Base-by-base conservation (phyloP, 2,797 vertebrate genomes). In the Thalassophryne amazonica region DNA sequence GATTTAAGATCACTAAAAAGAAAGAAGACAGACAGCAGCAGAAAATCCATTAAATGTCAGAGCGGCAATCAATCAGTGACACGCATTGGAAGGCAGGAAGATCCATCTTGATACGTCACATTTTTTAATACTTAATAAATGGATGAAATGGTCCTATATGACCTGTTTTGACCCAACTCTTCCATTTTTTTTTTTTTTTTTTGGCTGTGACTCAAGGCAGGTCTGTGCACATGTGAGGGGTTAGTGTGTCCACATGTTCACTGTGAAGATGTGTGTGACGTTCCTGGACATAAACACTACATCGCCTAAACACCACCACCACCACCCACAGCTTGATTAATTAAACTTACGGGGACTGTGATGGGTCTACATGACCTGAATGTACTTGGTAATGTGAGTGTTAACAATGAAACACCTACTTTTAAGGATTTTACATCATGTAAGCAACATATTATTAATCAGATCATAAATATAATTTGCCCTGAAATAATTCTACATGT, bases 351-450 rank as follows among this genome's bases (percentile, higher is more conserved):
- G 1, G 29, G 47, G 34, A 13, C 28, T 5, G 5, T 60, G 58
- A 70, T 66, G 66, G 21, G 20, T 19, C 43, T 45, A 58, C 49
- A 51, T 46, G 69, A 50, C 21, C 46, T 61, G 42, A 42, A 68
- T 47, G 38, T 54, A 51, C 34, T 65, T 3, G 35, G 54, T 62
- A 71, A 81, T 77, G 66, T 46, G 40, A 67, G 77, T 78, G 70
- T 61, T 80, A 74, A 83, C 76, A 71, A 72, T 58, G 53, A 74
- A 9, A 51, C 38, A 30, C 47, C 45, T 32, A 66, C 59, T 80
- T 81, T n/a, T 79, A 67, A 71, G 80, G 55, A 67, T 60, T 80
- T 18, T 74, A 81, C 82, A 78, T 81, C 79, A 80, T 79, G 58
- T 53, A 81, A 59, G 46, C 48, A 69, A 62, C 69, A 60, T 32